Conservation (phyloP, 1,140 invertebrate species). For the Bombus ignitus region DNA sequence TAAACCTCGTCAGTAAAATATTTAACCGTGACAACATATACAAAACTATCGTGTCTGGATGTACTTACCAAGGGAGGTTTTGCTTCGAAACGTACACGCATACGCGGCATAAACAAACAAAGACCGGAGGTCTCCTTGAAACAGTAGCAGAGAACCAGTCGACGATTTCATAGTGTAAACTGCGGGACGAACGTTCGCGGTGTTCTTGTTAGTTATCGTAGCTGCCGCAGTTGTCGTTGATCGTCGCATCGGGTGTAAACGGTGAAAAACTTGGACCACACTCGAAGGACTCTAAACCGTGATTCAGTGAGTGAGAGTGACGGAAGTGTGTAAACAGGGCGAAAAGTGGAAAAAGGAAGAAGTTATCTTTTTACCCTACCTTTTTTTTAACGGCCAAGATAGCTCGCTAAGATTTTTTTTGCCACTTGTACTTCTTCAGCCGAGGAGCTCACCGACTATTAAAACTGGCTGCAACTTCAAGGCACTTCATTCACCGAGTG, state of each 20-base stretch:
- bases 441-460: constrained; percentile 43
- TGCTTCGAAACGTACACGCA: neutral
- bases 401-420: constrained; percentile 12
- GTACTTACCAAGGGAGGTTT: neutral
- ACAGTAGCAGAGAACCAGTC: neutral
- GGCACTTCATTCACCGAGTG: constrained; percentile 71
- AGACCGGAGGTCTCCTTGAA: neutral
- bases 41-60: neutral
- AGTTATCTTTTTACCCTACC: neutral
- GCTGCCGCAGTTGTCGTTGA: neutral
- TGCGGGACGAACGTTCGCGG: neutral
- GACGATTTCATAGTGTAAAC: neutral
- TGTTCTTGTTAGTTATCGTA: constrained; percentile 1
- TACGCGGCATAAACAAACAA: constrained; percentile 34
- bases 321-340: constrained; percentile 58
- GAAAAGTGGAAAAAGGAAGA: constrained; percentile 22
- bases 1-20: neutral
- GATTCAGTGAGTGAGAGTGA: constrained; percentile 69
- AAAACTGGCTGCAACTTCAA: constrained; percentile 71
- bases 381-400: neutral
- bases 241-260: neutral
- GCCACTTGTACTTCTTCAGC: constrained; percentile 19
- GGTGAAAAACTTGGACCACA: constrained; percentile 9
- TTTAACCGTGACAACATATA: constrained; percentile 1
- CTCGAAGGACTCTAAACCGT: neutral